Percentiles rank a stretch among this genome's conserved stretches.
phyloP scores from a whole-genome alignment of 2,888 invertebrate genomes.

The Spicauda simplicius region DNA sequence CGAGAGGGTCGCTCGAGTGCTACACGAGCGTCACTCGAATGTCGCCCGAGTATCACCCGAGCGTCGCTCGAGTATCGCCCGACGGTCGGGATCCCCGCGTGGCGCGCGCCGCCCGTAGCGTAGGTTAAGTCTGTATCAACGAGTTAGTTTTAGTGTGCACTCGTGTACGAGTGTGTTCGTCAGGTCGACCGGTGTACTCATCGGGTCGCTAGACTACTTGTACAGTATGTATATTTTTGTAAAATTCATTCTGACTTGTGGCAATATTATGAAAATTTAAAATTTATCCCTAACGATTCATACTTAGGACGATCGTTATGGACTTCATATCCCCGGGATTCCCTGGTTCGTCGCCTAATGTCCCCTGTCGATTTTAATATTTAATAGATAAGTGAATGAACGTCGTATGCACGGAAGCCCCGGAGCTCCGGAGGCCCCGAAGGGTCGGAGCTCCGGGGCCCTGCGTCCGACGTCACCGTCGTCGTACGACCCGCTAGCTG shows the following conservation, averaged over 20 bases:
- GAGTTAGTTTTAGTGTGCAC: slow-evolving; percentile 72
- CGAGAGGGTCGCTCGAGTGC: too few relatives aligned
- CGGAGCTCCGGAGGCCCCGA: neutral
- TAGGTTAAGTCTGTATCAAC: slow-evolving; percentile 77
- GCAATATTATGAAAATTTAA: slow-evolving; percentile 79
- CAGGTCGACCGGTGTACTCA: slow-evolving; percentile 64
- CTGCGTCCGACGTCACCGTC: neutral
- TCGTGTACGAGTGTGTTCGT: slow-evolving; percentile 39
- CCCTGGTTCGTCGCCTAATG: slow-evolving; percentile 9
- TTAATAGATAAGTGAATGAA: neutral
- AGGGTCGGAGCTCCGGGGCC: neutral
- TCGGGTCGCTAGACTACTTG: slow-evolving; percentile 76
- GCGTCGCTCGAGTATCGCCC: neutral
- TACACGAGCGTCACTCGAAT: neutral
- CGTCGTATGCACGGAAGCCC: neutral
- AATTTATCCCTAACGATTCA: slow-evolving; percentile 72
- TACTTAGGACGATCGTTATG: slow-evolving; percentile 78
- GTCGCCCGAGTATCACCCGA: neutral
- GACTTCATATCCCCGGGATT: slow-evolving; percentile 17
- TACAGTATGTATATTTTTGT: slow-evolving; percentile 84
- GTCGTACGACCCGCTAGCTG: neutral
- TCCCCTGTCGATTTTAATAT: neutral
- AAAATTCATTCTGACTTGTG: slow-evolving; percentile 80
- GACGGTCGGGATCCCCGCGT: slow-evolving; percentile 6
- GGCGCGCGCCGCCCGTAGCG: slow-evolving; percentile 25